These are phyloP conservation scores for Lepidocyrtinus sp. DNA, from an alignment of 2,888 invertebrate species.

Conservation along the genomic window DNA sequence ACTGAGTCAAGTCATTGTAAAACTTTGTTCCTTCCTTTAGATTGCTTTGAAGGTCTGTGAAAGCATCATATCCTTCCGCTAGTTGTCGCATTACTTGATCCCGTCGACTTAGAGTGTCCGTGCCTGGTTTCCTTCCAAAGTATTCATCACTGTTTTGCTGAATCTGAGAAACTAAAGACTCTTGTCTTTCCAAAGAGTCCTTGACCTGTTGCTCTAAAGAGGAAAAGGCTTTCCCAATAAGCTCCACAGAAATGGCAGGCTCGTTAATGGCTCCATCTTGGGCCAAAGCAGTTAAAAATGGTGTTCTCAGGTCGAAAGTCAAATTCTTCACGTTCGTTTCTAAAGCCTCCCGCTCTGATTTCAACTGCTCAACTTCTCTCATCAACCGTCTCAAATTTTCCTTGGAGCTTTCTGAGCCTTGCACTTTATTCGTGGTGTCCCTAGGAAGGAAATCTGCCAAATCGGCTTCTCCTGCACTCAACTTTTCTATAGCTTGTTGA, in stretches of 20 bases:
- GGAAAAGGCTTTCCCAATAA: conserved; percentile 82
- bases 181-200: conserved; percentile 83
- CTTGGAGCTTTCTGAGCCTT: conserved; percentile 74
- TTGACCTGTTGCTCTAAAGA: conserved; percentile 85
- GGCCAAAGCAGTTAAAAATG: conserved; percentile 83
- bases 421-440: conserved; percentile 74
- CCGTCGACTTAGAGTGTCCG: conserved; percentile 78
- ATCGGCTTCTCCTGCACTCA: conserved; percentile 82
- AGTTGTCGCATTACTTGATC: conserved; percentile 88
- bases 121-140: conserved; percentile 74
- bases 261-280: conserved; percentile 87
- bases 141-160: conserved; percentile 74
- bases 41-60: conserved; percentile 90
- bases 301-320: conserved; percentile 85
- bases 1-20: conserved; percentile 91
- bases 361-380: conserved; percentile 87
- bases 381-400: conserved; percentile 82
- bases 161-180: conserved; percentile 79
- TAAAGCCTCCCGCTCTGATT: conserved; percentile 90
- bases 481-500: conserved; percentile 83
- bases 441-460: conserved; percentile 82
- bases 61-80: conserved; percentile 93
- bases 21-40: conserved; percentile 97
- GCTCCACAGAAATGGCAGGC: conserved; percentile 77
- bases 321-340: conserved; percentile 89